Evolutionary conservation across 2,888 invertebrate species (phyloP).

Genomic region (Malachius bipustulatus): DNA sequence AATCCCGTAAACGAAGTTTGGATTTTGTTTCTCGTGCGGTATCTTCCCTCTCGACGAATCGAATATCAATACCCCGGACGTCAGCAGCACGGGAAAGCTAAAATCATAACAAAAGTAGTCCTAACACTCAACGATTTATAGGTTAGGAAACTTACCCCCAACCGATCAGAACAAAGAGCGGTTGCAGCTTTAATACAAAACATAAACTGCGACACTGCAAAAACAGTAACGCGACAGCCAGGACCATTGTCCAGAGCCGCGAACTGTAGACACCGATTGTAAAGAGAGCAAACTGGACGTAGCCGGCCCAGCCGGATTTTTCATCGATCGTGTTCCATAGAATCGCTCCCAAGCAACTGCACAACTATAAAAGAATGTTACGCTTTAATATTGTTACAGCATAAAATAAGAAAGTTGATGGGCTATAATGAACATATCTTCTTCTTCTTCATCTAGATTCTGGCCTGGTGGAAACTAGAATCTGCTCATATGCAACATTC

Average conservation of each 20-base stretch:
- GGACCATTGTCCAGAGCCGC: slow-evolving; percentile 72
- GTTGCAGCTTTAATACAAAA: slow-evolving; percentile 66
- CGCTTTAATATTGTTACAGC: no score
- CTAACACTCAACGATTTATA: slow-evolving; percentile 2
- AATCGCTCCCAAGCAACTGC: slow-evolving; percentile 61
- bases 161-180: slow-evolving; percentile 48
- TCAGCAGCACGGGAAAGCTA: slow-evolving; percentile 56
- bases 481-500: no score
- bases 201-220: slow-evolving; percentile 74
- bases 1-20: slow-evolving; percentile 66
- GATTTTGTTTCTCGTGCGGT: slow-evolving; percentile 50
- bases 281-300: slow-evolving; percentile 64
- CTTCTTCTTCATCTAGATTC: no score
- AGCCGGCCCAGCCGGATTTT: slow-evolving; percentile 48
- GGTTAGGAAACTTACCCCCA: slow-evolving; percentile 46
- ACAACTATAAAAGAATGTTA: slow-evolving; percentile 42
- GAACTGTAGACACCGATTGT: slow-evolving; percentile 70
- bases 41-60: slow-evolving; percentile 37
- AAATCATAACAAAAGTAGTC: slow-evolving; percentile 24
- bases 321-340: slow-evolving; percentile 53
- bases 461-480: no score
- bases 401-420: no score
- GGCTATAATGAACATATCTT: no score
- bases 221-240: slow-evolving; percentile 71
- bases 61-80: slow-evolving; percentile 49